Conservation (phyloP, 2,888 invertebrate species). For the Mythimna albipuncta region DNA sequence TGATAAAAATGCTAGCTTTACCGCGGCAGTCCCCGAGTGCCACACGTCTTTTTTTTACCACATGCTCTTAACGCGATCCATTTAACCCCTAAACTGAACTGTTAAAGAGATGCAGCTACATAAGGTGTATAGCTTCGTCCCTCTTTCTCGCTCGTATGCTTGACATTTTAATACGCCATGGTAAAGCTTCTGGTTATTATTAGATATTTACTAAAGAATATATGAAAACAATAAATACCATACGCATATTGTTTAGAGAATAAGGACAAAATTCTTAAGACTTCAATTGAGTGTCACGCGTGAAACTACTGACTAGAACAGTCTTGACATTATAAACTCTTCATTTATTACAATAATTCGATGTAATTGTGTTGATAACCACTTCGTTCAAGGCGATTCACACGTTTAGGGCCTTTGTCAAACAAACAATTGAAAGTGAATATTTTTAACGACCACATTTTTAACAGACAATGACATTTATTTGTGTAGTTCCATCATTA, state of each 20-base stretch:
- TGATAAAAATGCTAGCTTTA: too few relatives aligned
- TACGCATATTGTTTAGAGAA: neutral
- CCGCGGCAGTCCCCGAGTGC: too few relatives aligned
- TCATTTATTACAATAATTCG: conserved; percentile 59
- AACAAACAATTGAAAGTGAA: conserved; percentile 69
- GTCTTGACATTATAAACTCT: conserved; percentile 56
- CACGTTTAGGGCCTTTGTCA: conserved; percentile 76
- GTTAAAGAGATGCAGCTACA: too few relatives aligned
- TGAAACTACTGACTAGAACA: conserved; percentile 38
- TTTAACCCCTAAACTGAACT: too few relatives aligned
- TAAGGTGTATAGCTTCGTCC: too few relatives aligned
- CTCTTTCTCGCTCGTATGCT: too few relatives aligned
- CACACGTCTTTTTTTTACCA: too few relatives aligned
- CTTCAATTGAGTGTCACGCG: neutral
- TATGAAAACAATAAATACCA: neutral
- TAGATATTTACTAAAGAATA: too few relatives aligned
- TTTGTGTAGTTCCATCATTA: conserved; percentile 56
- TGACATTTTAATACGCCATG: too few relatives aligned
- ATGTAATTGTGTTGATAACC: conserved; percentile 62
- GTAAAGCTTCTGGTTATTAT: too few relatives aligned
- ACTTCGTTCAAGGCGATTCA: conserved; percentile 75
- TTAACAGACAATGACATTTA: conserved; percentile 63
- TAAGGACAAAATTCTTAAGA: neutral
- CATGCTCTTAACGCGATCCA: too few relatives aligned
- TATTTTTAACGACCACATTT: conserved; percentile 59